Conservation (phyloP, 2,113 vertebrate species). For the Promerops cafer region DNA sequence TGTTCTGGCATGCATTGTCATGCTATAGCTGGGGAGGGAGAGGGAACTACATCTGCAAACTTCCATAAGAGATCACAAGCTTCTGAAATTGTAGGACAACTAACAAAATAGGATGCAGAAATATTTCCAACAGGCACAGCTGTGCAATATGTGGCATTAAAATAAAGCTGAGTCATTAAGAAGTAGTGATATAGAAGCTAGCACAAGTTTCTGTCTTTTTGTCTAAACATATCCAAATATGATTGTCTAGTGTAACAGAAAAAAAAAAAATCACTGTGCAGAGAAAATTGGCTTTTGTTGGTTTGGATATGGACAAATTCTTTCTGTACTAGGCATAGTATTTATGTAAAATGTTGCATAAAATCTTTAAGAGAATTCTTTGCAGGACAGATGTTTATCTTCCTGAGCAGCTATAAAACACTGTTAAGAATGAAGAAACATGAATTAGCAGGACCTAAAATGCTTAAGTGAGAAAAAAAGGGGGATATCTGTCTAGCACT, state of each 20-base stretch:
- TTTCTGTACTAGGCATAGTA: background rate
- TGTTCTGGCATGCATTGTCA: conserved; percentile 7
- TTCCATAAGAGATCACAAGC: background rate
- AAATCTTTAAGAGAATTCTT: background rate
- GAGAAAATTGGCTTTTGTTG: background rate
- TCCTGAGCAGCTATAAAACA: background rate
- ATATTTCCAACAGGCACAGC: conserved; percentile 6
- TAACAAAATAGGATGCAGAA: background rate
- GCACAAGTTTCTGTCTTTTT: conserved; percentile 20
- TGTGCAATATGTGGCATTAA: background rate
- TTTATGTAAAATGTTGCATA: background rate
- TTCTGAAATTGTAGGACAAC: background rate
- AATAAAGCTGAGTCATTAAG: conserved; percentile 41
- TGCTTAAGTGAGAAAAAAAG: background rate
- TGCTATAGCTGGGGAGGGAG: background rate
- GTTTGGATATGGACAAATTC: background rate
- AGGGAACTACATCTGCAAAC: background rate
- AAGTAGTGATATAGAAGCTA: background rate
- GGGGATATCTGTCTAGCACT: background rate
- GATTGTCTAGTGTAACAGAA: background rate
- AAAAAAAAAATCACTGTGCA: background rate
- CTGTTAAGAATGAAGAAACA: background rate
- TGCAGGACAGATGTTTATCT: background rate
- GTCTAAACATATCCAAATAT: background rate
- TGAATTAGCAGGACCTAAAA: conserved; percentile 8